Evolutionary conservation across 2,888 invertebrate genomes (phyloP).

Genomic region (Campoletis raptor): DNA sequence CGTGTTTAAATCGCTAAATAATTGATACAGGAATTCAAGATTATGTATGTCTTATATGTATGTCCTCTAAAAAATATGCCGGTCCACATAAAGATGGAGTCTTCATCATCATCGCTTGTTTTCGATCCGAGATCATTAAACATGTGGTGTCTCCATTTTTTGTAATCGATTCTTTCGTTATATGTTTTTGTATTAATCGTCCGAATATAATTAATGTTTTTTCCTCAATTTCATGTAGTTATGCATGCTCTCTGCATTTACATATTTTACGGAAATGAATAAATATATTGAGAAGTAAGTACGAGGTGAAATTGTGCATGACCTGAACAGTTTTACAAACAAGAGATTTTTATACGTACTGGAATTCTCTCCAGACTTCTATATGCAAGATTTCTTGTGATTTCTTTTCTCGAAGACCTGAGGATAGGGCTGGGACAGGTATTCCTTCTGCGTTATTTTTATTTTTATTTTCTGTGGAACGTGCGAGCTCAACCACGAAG

Average conservation of each 20-base stretch:
- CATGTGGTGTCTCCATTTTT: not conserved
- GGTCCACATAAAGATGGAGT: not conserved
- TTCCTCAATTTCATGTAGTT: not conserved
- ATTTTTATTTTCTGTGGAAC: slow-evolving; percentile 40
- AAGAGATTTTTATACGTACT: slow-evolving; percentile 34
- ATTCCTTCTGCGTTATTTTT: slow-evolving; percentile 36
- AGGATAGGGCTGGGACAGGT: slow-evolving; percentile 43
- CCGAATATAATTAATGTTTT: not conserved
- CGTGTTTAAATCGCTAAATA: slow-evolving; percentile 46
- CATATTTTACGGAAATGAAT: slow-evolving; percentile 14
- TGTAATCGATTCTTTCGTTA: not conserved
- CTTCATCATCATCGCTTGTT: not conserved
- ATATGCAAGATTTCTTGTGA: slow-evolving; percentile 2
- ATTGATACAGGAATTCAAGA: slow-evolving; percentile 33
- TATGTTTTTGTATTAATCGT: not conserved
- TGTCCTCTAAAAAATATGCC: not conserved
- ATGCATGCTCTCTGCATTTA: not conserved
- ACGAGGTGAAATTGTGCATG: slow-evolving; percentile 57
- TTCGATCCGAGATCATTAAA: not conserved
- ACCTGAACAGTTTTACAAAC: slow-evolving; percentile 43
- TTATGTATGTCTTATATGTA: not conserved
- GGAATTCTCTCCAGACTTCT: slow-evolving; percentile 32
- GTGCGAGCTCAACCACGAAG: slow-evolving; percentile 60
- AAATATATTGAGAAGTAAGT: slow-evolving; percentile 46
- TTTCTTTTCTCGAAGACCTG: slow-evolving; percentile 10